Conservation (phyloP, 2,888 invertebrate species). For the Phyllotreta striolata region DNA sequence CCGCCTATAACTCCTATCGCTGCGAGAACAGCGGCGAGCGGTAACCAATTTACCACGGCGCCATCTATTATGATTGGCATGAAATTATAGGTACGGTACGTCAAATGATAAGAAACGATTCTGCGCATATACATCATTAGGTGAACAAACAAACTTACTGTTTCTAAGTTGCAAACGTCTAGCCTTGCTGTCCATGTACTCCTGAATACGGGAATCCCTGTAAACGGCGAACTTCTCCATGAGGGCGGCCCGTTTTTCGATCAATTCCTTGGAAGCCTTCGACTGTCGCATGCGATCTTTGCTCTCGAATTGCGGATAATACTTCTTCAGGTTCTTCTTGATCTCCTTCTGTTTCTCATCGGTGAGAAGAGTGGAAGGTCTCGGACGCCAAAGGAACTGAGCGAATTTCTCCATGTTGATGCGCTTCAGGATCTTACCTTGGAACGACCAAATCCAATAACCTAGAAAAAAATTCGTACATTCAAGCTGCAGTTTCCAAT, state of each 20-base stretch:
- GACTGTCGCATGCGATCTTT: conserved; percentile 94
- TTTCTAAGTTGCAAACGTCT: conserved; percentile 85
- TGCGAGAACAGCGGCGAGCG: too few species aligned
- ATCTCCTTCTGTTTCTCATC: conserved; percentile 92
- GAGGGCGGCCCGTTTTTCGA: conserved; percentile 88
- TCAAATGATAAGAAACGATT: background rate
- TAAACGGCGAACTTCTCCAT: conserved; percentile 89
- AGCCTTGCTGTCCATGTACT: conserved; percentile 81
- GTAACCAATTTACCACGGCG: too few species aligned
- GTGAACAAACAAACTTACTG: conserved; percentile 69
- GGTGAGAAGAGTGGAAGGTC: conserved; percentile 85
- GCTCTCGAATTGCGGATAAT: conserved; percentile 93
- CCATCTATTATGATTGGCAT: too few species aligned
- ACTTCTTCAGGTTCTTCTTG: conserved; percentile 97
- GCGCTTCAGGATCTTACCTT: conserved; percentile 78
- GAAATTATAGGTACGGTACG: background rate
- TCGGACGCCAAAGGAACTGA: conserved; percentile 90
- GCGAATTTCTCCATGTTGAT: conserved; percentile 93
- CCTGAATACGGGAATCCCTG: conserved; percentile 75
- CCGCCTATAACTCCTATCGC: too few species aligned
- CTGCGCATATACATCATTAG: background rate
- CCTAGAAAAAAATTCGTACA: conserved; percentile 72
- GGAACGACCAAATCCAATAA: conserved; percentile 98
- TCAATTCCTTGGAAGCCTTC: conserved; percentile 93
- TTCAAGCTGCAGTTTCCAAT: too few species aligned